phyloP scores from a whole-genome alignment of 2,797 vertebrate genomes.

The Poecilia picta region DNA sequence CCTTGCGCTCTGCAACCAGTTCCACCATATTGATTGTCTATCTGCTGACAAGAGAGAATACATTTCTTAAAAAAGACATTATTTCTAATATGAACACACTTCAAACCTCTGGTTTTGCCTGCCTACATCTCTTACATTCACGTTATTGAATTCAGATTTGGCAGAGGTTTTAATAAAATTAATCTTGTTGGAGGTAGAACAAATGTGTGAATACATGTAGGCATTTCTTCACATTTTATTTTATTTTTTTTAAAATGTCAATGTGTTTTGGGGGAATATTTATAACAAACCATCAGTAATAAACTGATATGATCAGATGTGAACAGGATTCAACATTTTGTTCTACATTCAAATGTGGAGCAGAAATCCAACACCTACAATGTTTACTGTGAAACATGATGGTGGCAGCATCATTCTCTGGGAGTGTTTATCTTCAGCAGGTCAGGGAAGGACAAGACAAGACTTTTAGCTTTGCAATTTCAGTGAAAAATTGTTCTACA shows the following conservation, averaged over 20 bases:
- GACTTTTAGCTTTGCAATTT: background rate
- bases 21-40: background rate
- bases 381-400: background rate
- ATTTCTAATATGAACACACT: background rate
- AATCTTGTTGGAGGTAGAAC: slow-evolving; percentile 19
- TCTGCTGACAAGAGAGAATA: background rate
- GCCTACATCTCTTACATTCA: slow-evolving; percentile 24
- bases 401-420: background rate
- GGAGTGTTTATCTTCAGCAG: background rate
- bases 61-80: background rate
- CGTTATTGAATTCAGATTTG: slow-evolving; percentile 16
- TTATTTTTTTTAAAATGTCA: background rate
- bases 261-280: background rate
- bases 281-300: background rate
- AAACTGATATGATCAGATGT: background rate
- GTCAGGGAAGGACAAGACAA: background rate
- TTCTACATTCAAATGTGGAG: background rate
- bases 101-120: slow-evolving; percentile 18
- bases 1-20: background rate
- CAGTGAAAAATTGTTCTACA: background rate
- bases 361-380: background rate
- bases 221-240: background rate
- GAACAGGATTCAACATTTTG: background rate
- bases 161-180: background rate
- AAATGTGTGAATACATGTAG: background rate